Evolutionary conservation across 2,888 invertebrate species (phyloP).

Genomic region (Drosophila flavopinicola): DNA sequence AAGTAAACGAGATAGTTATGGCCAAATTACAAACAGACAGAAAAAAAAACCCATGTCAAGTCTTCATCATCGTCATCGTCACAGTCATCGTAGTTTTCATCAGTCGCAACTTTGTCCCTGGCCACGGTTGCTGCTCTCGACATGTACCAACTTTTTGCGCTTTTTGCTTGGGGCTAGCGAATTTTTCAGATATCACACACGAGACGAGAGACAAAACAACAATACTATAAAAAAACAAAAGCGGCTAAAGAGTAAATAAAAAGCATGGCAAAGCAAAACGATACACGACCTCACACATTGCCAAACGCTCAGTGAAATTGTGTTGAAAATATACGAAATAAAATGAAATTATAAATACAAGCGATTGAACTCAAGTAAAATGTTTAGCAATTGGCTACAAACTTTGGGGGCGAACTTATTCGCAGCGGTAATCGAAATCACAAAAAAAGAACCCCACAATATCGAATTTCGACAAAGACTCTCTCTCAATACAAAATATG

Average conservation of each 20-base stretch:
- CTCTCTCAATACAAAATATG: slow-evolving; percentile 15
- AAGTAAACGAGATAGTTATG: slow-evolving; percentile 8
- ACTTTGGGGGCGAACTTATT: slow-evolving; percentile 20
- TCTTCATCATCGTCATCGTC: slow-evolving; percentile 27
- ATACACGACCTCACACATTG: slow-evolving; percentile 53
- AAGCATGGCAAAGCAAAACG: slow-evolving; percentile 4
- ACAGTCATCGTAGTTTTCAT: slow-evolving; percentile 21
- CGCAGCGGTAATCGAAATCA: slow-evolving; percentile 27
- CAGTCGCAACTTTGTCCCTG: slow-evolving; percentile 41
- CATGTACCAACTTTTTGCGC: slow-evolving; percentile 36
- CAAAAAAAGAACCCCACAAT: slow-evolving; percentile 26
- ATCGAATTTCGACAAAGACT: slow-evolving; percentile 24
- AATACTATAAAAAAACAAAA: no score
- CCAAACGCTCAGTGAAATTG: slow-evolving; percentile 30
- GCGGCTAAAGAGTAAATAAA: slow-evolving; percentile 6
- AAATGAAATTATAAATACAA: slow-evolving; percentile 30
- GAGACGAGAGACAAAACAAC: slow-evolving; percentile 16
- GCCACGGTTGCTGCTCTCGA: slow-evolving; percentile 34
- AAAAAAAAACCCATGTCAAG: slow-evolving; percentile 22
- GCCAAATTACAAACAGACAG: not conserved
- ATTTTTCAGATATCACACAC: slow-evolving; percentile 48
- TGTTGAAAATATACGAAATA: slow-evolving; percentile 13
- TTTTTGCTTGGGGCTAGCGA: slow-evolving; percentile 44
- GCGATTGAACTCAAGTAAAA: slow-evolving; percentile 16
- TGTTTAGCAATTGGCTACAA: slow-evolving; percentile 23